These are phyloP conservation scores for Acanthis flammea DNA, from an alignment of 2,797 vertebrate species.

Conservation along the genomic window DNA sequence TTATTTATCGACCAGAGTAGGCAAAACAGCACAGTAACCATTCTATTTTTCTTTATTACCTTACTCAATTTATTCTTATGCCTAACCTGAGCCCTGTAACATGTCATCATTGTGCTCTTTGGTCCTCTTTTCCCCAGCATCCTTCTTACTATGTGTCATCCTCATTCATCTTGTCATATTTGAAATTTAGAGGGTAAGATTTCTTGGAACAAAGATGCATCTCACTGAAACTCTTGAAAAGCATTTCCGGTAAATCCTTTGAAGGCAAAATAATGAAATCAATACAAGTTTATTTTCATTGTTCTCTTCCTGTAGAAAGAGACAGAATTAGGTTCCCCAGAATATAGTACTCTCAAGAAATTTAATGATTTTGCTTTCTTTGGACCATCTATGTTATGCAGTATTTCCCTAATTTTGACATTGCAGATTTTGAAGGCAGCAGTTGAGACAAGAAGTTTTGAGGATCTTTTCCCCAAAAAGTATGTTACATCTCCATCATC, in stretches of 20 bases:
- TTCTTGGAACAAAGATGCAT: not conserved
- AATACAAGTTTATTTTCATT: not conserved
- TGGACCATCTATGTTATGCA: accelerated
- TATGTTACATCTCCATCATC: not conserved
- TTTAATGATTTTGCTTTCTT: not conserved
- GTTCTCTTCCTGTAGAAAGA: not conserved
- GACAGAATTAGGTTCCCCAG: not conserved
- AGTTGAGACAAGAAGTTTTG: not conserved
- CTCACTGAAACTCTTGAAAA: not conserved
- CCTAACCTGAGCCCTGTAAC: not conserved
- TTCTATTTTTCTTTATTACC: constrained; percentile 33
- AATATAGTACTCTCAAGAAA: not conserved
- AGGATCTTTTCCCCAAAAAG: not conserved
- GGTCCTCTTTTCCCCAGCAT: not conserved
- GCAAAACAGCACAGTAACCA: not conserved
- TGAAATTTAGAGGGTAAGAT: not conserved
- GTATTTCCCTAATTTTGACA: not conserved
- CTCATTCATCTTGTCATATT: constrained; percentile 23
- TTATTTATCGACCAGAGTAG: constrained; percentile 30
- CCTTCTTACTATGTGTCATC: not conserved
- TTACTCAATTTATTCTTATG: not conserved
- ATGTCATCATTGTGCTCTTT: constrained; percentile 17
- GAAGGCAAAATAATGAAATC: not conserved
- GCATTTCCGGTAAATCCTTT: not conserved
- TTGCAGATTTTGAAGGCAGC: not conserved